Evolutionary conservation across 2,113 vertebrate genomes (phyloP).

Genomic region (Athene noctua): DNA sequence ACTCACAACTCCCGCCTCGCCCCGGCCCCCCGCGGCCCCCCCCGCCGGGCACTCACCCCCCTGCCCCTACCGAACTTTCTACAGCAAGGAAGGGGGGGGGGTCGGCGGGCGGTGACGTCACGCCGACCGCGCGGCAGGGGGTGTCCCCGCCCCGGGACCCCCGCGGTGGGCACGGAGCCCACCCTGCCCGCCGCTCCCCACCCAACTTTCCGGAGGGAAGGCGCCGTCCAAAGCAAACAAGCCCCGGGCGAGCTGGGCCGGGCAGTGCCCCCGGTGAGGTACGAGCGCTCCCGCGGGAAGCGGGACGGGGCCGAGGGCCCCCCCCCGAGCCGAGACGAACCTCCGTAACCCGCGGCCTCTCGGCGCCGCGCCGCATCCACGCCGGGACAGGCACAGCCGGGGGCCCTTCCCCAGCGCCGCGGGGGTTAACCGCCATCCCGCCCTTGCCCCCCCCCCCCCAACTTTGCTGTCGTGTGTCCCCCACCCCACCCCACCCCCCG

Average conservation of each 20-base stretch:
- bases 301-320: not conserved
- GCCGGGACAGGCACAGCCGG: not conserved
- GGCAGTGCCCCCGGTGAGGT: not conserved
- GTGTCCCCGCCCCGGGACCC: not conserved
- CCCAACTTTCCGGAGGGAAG: not conserved
- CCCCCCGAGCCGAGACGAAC: not conserved
- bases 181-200: not conserved
- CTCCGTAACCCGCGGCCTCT: not conserved
- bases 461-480: not conserved
- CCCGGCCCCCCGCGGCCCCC: not conserved
- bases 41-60: not conserved
- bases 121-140: not conserved
- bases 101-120: not conserved
- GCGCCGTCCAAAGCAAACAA: not conserved
- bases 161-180: not conserved
- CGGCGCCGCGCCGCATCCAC: not conserved
- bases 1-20: not conserved
- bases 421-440: not conserved
- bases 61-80: not conserved
- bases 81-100: not conserved
- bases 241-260: not conserved
- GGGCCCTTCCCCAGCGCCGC: not conserved
- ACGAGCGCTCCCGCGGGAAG: not conserved
- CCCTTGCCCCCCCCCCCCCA: not conserved
- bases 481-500: not conserved